Conservation (phyloP, 2,888 invertebrate species). For the Galerucella pusilla region DNA sequence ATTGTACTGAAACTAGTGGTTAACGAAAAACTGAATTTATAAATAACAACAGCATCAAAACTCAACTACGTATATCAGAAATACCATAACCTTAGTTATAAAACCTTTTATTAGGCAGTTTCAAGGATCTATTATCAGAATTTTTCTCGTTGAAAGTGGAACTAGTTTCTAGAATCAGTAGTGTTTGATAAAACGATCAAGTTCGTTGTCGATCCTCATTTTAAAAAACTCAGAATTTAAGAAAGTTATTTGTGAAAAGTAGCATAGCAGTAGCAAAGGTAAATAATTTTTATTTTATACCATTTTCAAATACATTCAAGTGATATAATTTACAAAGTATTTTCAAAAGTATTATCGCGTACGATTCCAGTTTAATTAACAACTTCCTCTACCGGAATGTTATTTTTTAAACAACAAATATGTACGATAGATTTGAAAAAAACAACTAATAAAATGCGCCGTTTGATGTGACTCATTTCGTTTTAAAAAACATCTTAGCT, state of each 20-base stretch:
- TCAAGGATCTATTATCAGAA: not conserved
- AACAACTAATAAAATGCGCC: no score
- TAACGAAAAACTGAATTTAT: not conserved
- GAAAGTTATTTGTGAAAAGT: not conserved
- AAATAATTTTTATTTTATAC: not conserved
- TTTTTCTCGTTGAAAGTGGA: not conserved
- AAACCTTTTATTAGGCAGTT: not conserved
- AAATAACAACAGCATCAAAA: not conserved
- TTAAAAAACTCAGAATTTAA: not conserved
- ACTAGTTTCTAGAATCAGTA: not conserved
- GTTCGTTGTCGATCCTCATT: not conserved
- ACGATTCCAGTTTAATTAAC: no score
- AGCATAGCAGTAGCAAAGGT: not conserved
- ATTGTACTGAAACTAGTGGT: not conserved
- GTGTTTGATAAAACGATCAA: not conserved
- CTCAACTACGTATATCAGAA: not conserved
- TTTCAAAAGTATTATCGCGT: not conserved
- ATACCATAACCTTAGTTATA: not conserved
- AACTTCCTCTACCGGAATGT: not conserved
- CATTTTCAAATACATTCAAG: not conserved
- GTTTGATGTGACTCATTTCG: no score
- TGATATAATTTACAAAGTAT: not conserved
- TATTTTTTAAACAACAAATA: no score
- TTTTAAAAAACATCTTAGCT: no score
- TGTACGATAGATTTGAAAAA: no score